Base-by-base conservation (phyloP, 2,888 invertebrate species). In the Venustoraphidia nigricollis region DNA sequence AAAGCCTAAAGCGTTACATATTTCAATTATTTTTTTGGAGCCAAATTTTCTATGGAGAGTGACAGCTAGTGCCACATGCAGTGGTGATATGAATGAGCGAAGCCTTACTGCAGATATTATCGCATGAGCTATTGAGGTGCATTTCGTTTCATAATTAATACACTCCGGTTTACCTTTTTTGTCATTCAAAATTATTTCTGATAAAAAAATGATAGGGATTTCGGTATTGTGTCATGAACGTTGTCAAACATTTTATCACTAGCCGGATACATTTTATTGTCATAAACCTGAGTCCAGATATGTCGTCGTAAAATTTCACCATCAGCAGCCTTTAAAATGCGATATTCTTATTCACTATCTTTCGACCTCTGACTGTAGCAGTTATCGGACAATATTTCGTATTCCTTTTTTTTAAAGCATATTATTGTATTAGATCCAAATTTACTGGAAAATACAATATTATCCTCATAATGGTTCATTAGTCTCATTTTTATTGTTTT, bases 151-250 rank as follows among this genome's bases (percentile, higher is more conserved):
- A 17, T 17, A 17, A 17, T 11, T 41, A 34, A 44, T 36, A 3
- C 9, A 35, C 2, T 46, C 38, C 34, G 36, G n/a, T 42, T 45
- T 45, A 46, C 45, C 46, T 50, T 45, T 50, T 35, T 50, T 47
- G 42, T 52, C 44, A 34, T 47, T 52, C 9, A 47, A 14, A 17
- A 52, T 52, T 34, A 52, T 47, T 50, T 51, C 44, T 9, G 37
- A 36, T 34, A 51, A 14, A 11, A 51, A 46, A 43, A 41, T 13
- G 17, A 37, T 44, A 51, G 34, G 11, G 48, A 27, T 42, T 17
- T 4, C 17, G 17, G 51, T 49, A 51, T 51, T 34, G 44, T 41
- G 37, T 49, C 47, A 40, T 51, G 36, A 38, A 44, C 13, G 8
- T 50, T 34, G n/a, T 51, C 41, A 36, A 50, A 45, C 44, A 52